Evolutionary conservation across 2,888 invertebrate species (phyloP), one percentile per base, ranked within the genome.

Genomic region (Dryomyza anilis): DNA sequence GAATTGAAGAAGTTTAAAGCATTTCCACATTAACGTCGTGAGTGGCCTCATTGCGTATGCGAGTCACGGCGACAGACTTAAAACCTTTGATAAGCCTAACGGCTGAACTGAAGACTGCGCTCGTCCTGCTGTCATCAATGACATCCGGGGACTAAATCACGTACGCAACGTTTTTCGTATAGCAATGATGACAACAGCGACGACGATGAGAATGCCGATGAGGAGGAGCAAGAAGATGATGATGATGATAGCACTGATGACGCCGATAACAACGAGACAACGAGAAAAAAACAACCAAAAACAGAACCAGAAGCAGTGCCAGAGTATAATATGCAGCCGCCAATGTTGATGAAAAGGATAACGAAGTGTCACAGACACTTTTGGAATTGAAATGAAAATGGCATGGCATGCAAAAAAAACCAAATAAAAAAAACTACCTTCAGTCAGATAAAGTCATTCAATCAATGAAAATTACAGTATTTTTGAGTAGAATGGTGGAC

Each of bases 361-460:
- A 66, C 57, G 65, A 69, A 67, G 64, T 65, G 69, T 67, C 63
- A 66, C 50, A 65, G 70, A 71, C 71, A 67, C 70, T 73, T 70
- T 67, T 65, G 69, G 75, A 78, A 77, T 78, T 75, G 79, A 76
- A 77, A 78, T 76, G 66, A 74, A 78, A 78, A 76, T 78, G 78
- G 72, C 74, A 73, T 73, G 8, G 25, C 16, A 39, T 3, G 6
- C 2, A 33, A 48, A 36, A 48, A 50, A 36, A n/a, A 8, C 3
- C 7, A 19, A 30, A 16, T 19, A 10, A 21, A 33, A 33, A 55
- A 55, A 30, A 19, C 19, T 10, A 29, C 3, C 33, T 8, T 19
- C 16, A 55, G 3, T 14, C 19, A 6, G 19, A 55, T 36, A 36
- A 21, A 21, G 55, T 27, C n/a, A 52, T 52, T 10, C 23, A 52